Percentiles rank a stretch among this genome's conserved stretches.
These are phyloP conservation scores for Eristalinus aeneus DNA, from an alignment of 2,888 invertebrate genomes.

Conservation along the genomic window DNA sequence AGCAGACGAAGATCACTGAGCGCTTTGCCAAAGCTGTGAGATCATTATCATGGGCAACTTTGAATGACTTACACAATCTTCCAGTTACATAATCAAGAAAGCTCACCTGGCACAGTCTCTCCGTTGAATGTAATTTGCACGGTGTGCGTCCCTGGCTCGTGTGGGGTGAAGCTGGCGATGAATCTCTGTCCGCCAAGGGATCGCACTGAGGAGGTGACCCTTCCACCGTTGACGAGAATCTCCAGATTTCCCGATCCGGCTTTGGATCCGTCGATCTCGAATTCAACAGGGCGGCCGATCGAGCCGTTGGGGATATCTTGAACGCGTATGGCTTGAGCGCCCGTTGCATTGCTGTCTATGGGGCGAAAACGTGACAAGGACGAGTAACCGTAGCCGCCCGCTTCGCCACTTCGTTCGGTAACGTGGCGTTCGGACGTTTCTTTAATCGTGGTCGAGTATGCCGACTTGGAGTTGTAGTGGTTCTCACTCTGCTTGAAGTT, in stretches of 20 bases:
- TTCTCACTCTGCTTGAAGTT: constrained; percentile 80
- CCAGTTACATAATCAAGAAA: neutral
- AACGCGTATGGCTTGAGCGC: constrained; percentile 92
- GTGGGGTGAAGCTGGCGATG: constrained; percentile 96
- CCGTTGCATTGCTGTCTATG: constrained; percentile 84
- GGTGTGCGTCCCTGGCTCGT: constrained; percentile 90
- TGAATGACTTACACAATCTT: neutral
- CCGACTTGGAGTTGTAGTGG: constrained; percentile 78
- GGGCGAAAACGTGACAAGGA: constrained; percentile 79
- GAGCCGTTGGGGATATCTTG: constrained; percentile 92
- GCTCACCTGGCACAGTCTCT: constrained; percentile 93
- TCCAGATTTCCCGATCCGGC: constrained; percentile 99
- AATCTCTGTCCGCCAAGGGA: constrained; percentile 94
- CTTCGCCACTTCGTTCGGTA: constrained; percentile 74
- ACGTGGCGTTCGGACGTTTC: constrained; percentile 80
- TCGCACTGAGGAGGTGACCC: constrained; percentile 96
- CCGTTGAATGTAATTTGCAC: constrained; percentile 98
- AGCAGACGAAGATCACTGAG: neutral
- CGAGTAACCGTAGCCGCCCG: constrained; percentile 76
- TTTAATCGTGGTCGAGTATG: constrained; percentile 79
- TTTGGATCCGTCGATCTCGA: constrained; percentile 97
- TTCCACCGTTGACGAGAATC: constrained; percentile 96
- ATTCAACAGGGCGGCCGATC: constrained; percentile 95
- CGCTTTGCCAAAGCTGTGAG: neutral
- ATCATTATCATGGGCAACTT: constrained; percentile 9